Percentiles rank a stretch among this genome's conserved stretches.
phyloP scores from a whole-genome alignment of 1,140 invertebrate genomes.

The Hylyphantes graminicola region DNA sequence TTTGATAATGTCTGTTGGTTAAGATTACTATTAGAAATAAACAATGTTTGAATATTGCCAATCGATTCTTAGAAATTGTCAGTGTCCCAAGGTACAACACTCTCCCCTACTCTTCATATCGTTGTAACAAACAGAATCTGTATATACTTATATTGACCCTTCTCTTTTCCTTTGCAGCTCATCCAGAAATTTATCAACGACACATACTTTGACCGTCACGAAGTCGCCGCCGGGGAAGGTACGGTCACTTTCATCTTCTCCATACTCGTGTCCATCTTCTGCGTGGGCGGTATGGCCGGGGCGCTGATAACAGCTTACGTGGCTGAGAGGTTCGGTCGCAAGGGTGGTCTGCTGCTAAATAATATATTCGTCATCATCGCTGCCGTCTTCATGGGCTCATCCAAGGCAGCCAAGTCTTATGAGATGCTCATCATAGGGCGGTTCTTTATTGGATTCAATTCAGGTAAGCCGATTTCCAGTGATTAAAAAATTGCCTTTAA shows the following conservation, averaged over 20 bases:
- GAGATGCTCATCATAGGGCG: conserved; percentile 82
- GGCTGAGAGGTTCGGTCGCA: conserved; percentile 82
- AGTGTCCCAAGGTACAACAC: no score
- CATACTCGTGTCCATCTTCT: conserved; percentile 85
- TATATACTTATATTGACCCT: background rate
- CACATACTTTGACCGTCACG: conserved; percentile 72
- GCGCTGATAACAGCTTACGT: conserved; percentile 81
- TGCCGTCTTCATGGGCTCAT: conserved; percentile 72
- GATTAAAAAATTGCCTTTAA: no score
- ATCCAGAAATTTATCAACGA: conserved; percentile 79
- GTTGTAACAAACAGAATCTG: no score
- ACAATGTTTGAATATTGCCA: no score
- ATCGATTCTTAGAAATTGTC: no score
- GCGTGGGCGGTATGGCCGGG: conserved; percentile 92
- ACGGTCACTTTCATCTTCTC: conserved; percentile 73
- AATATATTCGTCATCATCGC: conserved; percentile 81
- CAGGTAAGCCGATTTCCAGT: conserved; percentile 69
- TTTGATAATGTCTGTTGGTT: no score
- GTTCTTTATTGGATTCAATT: conserved; percentile 85
- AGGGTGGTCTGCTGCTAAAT: conserved; percentile 83
- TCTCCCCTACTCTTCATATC: no score
- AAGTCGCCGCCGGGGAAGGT: conserved; percentile 59
- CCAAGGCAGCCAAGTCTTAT: conserved; percentile 73
- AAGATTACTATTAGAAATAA: no score
- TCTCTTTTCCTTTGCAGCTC: conserved; percentile 68